These are phyloP conservation scores for Potamilus streckersoni DNA, from an alignment of 1,140 invertebrate species.

Conservation along the genomic window DNA sequence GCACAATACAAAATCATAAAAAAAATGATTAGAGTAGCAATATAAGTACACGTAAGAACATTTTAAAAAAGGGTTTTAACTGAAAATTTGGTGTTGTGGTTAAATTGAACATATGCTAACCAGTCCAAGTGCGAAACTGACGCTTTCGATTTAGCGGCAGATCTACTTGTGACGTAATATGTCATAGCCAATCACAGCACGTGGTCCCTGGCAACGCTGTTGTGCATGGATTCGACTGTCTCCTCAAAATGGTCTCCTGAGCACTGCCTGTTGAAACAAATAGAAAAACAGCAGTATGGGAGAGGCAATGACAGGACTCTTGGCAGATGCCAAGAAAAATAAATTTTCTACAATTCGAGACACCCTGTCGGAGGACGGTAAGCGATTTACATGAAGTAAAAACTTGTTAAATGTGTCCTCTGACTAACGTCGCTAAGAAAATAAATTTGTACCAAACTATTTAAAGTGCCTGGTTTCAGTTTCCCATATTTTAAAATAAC, in stretches of 20 bases:
- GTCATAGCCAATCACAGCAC: conserved; percentile 31
- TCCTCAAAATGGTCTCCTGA: conserved; percentile 13
- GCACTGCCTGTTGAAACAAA: background rate
- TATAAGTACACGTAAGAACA: too few species aligned
- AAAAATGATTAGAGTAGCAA: too few species aligned
- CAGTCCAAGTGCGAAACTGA: too few species aligned
- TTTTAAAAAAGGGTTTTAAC: too few species aligned
- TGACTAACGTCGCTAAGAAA: background rate
- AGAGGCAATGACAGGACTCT: conserved; percentile 55
- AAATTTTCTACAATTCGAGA: conserved; percentile 54
- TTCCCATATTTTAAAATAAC: too few species aligned
- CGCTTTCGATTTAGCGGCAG: too few species aligned
- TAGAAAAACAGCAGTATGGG: conserved; percentile 47
- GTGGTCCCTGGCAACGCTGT: conserved; percentile 60
- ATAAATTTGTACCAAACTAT: background rate
- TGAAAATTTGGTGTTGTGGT: too few species aligned
- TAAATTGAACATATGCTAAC: too few species aligned
- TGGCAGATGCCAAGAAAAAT: conserved; percentile 60
- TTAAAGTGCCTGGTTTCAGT: too few species aligned
- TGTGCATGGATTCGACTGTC: conserved; percentile 27
- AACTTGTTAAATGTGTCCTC: background rate
- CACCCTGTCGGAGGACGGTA: conserved; percentile 59
- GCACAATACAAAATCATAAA: too few species aligned
- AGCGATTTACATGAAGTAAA: conserved; percentile 15
- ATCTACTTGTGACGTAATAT: conserved; percentile 40